These are phyloP conservation scores for Odocoileus virginianus DNA, from an alignment of 2,113 vertebrate species.

Conservation along the genomic window DNA sequence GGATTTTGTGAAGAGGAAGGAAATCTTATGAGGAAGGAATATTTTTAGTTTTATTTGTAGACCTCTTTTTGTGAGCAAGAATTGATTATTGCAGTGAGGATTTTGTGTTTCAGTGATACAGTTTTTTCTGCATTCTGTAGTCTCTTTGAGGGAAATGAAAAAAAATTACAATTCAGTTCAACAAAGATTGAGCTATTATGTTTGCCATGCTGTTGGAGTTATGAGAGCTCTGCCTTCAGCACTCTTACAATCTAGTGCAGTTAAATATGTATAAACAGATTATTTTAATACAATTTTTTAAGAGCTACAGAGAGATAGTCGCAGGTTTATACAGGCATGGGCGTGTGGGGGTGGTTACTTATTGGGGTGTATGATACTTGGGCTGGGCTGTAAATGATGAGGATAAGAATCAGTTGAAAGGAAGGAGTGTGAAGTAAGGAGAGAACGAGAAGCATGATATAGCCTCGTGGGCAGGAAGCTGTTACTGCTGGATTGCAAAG, in stretches of 20 bases:
- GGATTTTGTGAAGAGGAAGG: conserved; percentile 45
- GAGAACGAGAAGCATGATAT: background rate
- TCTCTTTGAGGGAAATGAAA: conserved; percentile 25
- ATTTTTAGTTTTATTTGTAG: conserved; percentile 27
- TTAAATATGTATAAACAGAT: background rate
- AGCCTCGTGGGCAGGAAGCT: background rate
- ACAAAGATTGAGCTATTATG: background rate
- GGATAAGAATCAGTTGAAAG: conserved; percentile 25
- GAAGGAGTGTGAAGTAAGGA: conserved; percentile 10
- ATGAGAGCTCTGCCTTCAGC: conserved; percentile 2
- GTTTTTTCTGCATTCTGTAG: background rate
- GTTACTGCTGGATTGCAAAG: background rate
- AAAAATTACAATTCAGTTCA: background rate
- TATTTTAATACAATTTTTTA: conserved; percentile 13
- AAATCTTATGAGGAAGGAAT: conserved; percentile 30
- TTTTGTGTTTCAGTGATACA: conserved; percentile 21
- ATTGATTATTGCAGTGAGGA: background rate
- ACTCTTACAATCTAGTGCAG: conserved; percentile 21
- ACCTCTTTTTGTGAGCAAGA: conserved; percentile 27
- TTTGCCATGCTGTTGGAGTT: background rate
- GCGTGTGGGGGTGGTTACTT: background rate
- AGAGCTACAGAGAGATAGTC: background rate
- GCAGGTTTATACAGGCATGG: conserved; percentile 7
- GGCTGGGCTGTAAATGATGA: background rate
- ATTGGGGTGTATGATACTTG: background rate